Percentiles rank a stretch among this genome's conserved stretches.
These are phyloP conservation scores for Platyscapa corneri DNA, from an alignment of 1,140 invertebrate species.

Conservation along the genomic window DNA sequence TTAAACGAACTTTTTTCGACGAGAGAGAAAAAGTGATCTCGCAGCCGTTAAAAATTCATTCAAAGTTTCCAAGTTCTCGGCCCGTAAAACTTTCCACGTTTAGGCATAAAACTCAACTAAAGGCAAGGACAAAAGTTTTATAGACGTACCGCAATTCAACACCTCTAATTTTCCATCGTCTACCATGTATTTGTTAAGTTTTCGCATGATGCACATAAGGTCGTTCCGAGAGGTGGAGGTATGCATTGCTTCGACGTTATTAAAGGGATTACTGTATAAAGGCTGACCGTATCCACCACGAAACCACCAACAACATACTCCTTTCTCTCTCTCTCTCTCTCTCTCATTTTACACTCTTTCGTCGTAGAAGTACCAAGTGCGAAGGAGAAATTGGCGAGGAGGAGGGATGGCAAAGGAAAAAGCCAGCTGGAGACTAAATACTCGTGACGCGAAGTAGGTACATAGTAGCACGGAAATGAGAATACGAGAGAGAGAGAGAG, in stretches of 20 bases:
- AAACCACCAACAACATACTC: conserved; percentile 69
- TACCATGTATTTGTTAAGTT: conserved; percentile 18
- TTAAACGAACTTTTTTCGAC: background rate
- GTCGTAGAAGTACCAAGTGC: background rate
- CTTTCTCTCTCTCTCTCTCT: conserved; percentile 11
- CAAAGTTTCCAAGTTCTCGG: background rate
- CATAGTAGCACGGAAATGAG: conserved; percentile 45
- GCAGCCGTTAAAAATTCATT: conserved; percentile 32
- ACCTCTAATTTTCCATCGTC: conserved; percentile 28
- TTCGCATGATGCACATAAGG: conserved; percentile 15
- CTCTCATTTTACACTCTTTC: background rate
- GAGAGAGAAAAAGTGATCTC: background rate
- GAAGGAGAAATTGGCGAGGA: background rate
- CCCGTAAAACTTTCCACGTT: conserved; percentile 2
- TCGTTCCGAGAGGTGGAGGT: conserved; percentile 49
- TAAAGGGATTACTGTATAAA: conserved; percentile 63
- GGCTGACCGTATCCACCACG: conserved; percentile 58
- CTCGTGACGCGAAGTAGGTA: conserved; percentile 32
- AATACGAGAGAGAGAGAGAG: conserved; percentile 35
- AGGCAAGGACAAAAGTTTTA: background rate
- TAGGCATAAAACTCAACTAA: conserved; percentile 32
- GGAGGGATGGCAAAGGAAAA: conserved; percentile 16
- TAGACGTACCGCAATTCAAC: background rate
- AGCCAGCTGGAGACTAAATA: conserved; percentile 8
- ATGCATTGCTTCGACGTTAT: conserved; percentile 56